phyloP scores from a whole-genome alignment of 1,140 invertebrate genomes.

The Drosophila asahinai region DNA sequence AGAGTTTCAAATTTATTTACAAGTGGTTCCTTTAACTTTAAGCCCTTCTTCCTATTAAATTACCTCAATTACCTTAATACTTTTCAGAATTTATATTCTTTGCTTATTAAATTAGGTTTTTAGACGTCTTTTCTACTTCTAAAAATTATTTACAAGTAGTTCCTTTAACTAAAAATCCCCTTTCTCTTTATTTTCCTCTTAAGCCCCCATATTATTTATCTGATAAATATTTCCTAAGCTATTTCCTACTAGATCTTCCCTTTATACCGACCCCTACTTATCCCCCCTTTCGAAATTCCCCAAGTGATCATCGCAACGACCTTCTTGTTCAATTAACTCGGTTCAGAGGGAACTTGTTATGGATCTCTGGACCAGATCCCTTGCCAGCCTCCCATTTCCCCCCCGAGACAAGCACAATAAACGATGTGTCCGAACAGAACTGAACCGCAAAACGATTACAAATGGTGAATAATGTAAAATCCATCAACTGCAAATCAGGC shows the following conservation, averaged over 20 bases:
- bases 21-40: not conserved
- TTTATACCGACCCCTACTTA: not conserved
- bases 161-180: too few relatives aligned
- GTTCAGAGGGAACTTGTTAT: slow-evolving; percentile 30
- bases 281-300: too few relatives aligned
- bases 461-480: slow-evolving; percentile 70
- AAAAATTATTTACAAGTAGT: too few relatives aligned
- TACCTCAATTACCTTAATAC: too few relatives aligned
- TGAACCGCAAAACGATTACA: slow-evolving; percentile 57
- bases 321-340: slow-evolving; percentile 60
- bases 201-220: not conserved
- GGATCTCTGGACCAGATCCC: not conserved
- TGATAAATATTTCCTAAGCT: too few relatives aligned
- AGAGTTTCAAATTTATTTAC: not conserved
- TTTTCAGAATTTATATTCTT: too few relatives aligned
- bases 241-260: not conserved
- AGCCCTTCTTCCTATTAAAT: not conserved
- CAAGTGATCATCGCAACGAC: slow-evolving; percentile 41
- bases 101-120: too few relatives aligned
- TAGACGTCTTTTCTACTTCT: too few relatives aligned
- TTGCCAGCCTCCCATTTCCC: not conserved
- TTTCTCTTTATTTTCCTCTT: not conserved
- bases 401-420: slow-evolving; percentile 44
- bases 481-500: slow-evolving; percentile 72
- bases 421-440: slow-evolving; percentile 52